Evolutionary conservation across 2,797 vertebrate genomes (phyloP).

Genomic region (Ciconia nigra): DNA sequence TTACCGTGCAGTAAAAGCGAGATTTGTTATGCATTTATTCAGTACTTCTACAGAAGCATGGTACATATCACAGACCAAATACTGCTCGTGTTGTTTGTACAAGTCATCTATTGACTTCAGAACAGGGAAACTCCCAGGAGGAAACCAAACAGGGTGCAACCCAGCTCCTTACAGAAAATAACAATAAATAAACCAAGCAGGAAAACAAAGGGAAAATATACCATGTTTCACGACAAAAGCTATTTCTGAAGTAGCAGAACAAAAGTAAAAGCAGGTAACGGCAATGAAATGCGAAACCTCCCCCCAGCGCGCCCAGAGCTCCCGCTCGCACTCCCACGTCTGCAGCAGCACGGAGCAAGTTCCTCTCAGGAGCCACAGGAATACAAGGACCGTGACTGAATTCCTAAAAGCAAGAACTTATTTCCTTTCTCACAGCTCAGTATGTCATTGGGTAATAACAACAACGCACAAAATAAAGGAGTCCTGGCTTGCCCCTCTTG

Average conservation of each 20-base stretch:
- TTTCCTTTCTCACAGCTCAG: neutral
- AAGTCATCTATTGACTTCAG: neutral
- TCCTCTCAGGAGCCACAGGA: neutral
- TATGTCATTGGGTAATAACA: neutral
- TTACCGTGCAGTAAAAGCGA: neutral
- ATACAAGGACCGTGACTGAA: neutral
- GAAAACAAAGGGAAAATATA: neutral
- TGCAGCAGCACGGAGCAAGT: neutral
- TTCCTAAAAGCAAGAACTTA: neutral
- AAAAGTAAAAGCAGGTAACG: neutral
- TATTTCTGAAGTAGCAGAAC: neutral
- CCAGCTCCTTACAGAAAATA: neutral
- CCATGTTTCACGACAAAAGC: neutral
- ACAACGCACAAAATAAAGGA: neutral
- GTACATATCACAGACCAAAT: neutral
- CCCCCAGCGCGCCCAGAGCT: accelerated
- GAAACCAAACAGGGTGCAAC: neutral
- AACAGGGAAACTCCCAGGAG: neutral
- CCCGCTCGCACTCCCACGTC: accelerated
- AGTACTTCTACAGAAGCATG: neutral
- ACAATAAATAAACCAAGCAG: neutral
- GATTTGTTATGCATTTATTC: slow-evolving; percentile 37
- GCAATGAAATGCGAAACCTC: accelerated
- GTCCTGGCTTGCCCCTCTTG: neutral
- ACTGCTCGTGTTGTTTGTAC: neutral